Percentiles rank a stretch among this genome's conserved stretches.
Conservation (phyloP, 2,797 vertebrate species). For the Ispidina picta region DNA sequence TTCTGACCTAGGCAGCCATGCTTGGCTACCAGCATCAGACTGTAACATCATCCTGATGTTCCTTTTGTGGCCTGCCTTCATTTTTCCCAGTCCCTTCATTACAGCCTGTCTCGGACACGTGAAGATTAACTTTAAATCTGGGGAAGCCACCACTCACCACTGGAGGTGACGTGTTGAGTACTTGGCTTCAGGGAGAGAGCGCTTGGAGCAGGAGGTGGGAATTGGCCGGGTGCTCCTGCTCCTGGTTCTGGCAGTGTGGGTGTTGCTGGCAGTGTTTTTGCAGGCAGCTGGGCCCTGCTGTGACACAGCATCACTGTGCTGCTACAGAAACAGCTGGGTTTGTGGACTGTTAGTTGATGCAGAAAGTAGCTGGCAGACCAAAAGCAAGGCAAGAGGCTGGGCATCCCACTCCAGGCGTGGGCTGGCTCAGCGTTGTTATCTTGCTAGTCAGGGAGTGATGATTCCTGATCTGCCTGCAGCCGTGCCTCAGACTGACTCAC, state of each 20-base stretch:
- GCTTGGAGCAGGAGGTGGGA: background rate
- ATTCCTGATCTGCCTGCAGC: background rate
- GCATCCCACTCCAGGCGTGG: background rate
- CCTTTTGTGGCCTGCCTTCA: background rate
- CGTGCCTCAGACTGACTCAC: background rate
- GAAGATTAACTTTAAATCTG: background rate
- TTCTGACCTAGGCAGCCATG: background rate
- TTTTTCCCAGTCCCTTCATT: background rate
- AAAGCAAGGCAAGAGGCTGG: background rate
- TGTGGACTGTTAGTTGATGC: background rate
- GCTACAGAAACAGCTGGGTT: background rate
- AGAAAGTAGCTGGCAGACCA: background rate
- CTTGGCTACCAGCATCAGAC: background rate
- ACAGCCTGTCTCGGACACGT: background rate
- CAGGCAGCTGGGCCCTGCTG: background rate
- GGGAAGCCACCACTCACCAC: background rate
- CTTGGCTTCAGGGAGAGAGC: background rate
- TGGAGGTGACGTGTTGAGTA: background rate
- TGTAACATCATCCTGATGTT: background rate
- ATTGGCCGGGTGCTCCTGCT: background rate
- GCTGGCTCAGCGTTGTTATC: background rate
- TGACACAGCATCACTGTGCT: background rate
- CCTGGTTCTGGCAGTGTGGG: rapidly evolving
- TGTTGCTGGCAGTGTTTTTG: background rate
- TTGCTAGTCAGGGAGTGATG: background rate